These are phyloP conservation scores for Zoanthus sansibaricus DNA, from an alignment of 92 coral and sea anemone species.

Conservation along the genomic window DNA sequence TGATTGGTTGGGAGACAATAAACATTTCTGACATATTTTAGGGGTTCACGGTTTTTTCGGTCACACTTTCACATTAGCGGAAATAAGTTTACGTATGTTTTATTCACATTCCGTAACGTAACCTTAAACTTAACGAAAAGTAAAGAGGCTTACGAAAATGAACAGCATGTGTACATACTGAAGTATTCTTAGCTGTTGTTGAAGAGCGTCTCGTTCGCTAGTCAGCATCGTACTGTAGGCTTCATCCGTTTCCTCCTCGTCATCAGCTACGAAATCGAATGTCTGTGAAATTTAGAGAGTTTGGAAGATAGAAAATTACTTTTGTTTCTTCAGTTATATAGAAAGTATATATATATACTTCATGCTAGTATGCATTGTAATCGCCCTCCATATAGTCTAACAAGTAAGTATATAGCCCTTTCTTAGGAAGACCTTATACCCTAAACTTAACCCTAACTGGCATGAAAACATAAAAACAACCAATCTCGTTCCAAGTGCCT, in stretches of 20 bases:
- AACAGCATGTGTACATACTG: slow-evolving; percentile 68
- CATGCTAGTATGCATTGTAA: no score
- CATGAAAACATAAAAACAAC: no score
- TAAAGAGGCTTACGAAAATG: background rate
- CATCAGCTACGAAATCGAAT: slow-evolving; percentile 43
- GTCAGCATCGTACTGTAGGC: slow-evolving; percentile 86
- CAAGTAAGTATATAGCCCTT: no score
- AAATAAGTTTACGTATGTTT: background rate
- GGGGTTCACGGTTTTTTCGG: no score
- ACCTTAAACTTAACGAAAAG: background rate
- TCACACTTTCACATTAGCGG: background rate
- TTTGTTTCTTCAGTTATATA: background rate
- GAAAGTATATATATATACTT: background rate
- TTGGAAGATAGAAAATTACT: background rate
- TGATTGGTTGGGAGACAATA: no score
- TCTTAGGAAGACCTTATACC: no score
- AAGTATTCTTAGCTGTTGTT: slow-evolving; percentile 77
- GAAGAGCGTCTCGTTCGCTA: slow-evolving; percentile 69
- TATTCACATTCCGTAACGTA: background rate
- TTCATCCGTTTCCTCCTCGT: slow-evolving; percentile 86
- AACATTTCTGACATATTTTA: no score
- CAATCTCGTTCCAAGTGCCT: no score
- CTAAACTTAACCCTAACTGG: no score
- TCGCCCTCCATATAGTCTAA: no score
- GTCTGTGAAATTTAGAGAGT: slow-evolving; percentile 9